Evolutionary conservation across 2,797 vertebrate species (phyloP), one percentile per base, ranked within the genome.

Genomic region (Diceros bicornis): DNA sequence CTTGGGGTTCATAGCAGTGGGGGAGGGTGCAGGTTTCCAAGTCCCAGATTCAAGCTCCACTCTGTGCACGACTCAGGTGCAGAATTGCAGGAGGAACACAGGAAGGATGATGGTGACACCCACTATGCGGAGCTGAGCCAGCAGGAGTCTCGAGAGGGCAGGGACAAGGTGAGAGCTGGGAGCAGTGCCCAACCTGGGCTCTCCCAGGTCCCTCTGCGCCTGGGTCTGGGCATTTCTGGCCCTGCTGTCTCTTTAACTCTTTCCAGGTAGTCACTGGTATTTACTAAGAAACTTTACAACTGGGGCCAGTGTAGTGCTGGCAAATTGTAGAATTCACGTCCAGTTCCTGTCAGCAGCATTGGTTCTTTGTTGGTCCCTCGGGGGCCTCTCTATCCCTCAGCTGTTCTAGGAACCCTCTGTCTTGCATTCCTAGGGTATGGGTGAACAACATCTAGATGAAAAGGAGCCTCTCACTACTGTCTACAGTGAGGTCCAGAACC

Each of bases 401-500:
- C 29, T 34, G 18, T 29, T 57, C 59, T 14, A 47, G 21, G 32
- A 72, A 1, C 29, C n/a, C 29, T 92, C 50, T 89, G 21, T 84
- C 75, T 94, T 94, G 11, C 7, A 69, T 84, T 92, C 20, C 25
- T 37, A 96, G 91, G 20, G 16, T 12, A 32, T 2, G 0, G 1
- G 41, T 47, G 32, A 71, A 13, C 34, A 37, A 37, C 44, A 34
- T 25, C 52, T 34, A 16, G 34, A 37, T 27, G 79, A 75, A 81
- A 34, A 72, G 6, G 9, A 10, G 27, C 0, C 47, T 11, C 0
- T 41, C 21, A 17, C 1, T 4, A 41, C 29, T 27, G 0, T 88
- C n/a, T 97, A 91, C 50, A 91, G 87, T 89, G 32, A 88, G 50
- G 14, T 91, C 59, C 23, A 7, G 47, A 72, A 27, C 4, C n/a